Percentiles rank a stretch among this genome's conserved stretches.
Evolutionary conservation across 2,888 invertebrate species (phyloP).

Genomic region (Pardosa pseudoannulata): DNA sequence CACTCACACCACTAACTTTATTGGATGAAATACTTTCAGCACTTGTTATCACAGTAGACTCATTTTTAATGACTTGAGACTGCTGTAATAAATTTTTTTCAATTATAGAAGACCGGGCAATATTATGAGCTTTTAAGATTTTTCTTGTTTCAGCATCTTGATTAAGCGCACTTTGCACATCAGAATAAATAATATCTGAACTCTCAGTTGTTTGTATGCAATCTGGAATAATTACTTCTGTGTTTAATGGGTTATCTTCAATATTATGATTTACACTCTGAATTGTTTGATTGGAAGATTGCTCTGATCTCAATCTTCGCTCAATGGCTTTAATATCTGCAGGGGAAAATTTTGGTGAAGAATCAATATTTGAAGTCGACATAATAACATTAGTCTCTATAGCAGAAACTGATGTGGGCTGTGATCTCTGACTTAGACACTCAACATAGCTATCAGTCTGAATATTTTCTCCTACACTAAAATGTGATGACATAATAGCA

Average conservation of each 20-base stretch:
- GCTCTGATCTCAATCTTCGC: slow-evolving; percentile 40
- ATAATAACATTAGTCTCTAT: slow-evolving; percentile 69
- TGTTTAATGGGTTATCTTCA: slow-evolving; percentile 2
- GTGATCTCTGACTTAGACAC: slow-evolving; percentile 47
- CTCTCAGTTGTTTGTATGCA: slow-evolving; percentile 42
- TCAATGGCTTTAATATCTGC: slow-evolving; percentile 68
- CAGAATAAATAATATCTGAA: slow-evolving; percentile 62
- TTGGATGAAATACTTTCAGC: slow-evolving; percentile 35
- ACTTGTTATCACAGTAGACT: slow-evolving; percentile 60
- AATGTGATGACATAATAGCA: slow-evolving; percentile 45
- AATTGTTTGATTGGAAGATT: slow-evolving; percentile 19
- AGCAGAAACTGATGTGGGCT: slow-evolving; percentile 56
- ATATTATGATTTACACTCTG: slow-evolving; percentile 28
- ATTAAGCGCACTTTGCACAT: slow-evolving; percentile 39
- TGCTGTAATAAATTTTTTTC: slow-evolving; percentile 62
- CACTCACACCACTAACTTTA: slow-evolving; percentile 26
- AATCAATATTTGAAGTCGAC: slow-evolving; percentile 66
- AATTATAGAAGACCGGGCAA: slow-evolving; percentile 54
- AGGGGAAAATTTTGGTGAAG: slow-evolving; percentile 45
- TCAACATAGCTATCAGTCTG: slow-evolving; percentile 49
- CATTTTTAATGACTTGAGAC: slow-evolving; percentile 47
- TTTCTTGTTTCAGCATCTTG: slow-evolving; percentile 39
- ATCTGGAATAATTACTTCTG: slow-evolving; percentile 62
- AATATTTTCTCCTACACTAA: slow-evolving; percentile 42
- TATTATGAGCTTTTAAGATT: slow-evolving; percentile 48